Evolutionary conservation across 2,113 vertebrate genomes (phyloP), one percentile per base, ranked within the genome.

Genomic region (Garra rufa): DNA sequence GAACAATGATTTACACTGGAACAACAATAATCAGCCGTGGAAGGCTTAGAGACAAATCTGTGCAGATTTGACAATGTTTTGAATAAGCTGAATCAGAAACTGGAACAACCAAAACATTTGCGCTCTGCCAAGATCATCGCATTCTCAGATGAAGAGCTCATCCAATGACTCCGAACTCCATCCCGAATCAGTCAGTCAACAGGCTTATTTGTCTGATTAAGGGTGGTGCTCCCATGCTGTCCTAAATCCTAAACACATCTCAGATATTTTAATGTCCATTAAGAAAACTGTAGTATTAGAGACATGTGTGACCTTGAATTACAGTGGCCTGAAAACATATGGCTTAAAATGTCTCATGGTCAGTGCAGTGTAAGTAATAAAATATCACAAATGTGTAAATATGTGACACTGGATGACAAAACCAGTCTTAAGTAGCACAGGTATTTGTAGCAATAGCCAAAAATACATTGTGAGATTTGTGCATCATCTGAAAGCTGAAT

Each of bases 121-220:
- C 3, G 17, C 30, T 77, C 75, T 77, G 75, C 76, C 76, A 79
- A 79, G 76, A 61, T 61, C 76, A 61, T 78, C 55, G 4, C 55
- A 61, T 61, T 44, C 34, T 38, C 13, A 30, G 26, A 2, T 24
- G 41, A 61, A 78, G 38, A 61, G 41, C 55, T 76, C 74, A 34
- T 59, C 43, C 75, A 41, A 76, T 21, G 24, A 19, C 24, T 14
- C 70, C 28, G 44, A 74, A 74, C 70, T 28, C 71, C 4, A 19
- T 19, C 9, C 30, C 4, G 1, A 55, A n/a, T 38, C 14, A 10
- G 17, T 59, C 34, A 24, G 50, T 57, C 21, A 77, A 15, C 75
- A 77, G 15, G 7, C 15, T 21, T 55, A 34, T 76, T 71, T 71
- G 21, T 44, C 38, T 69, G 65, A 69, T 41, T 41, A 41, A 34